Evolutionary conservation across 2,888 invertebrate species (phyloP), one percentile per base, ranked within the genome.

Genomic region (Nomada fucata): DNA sequence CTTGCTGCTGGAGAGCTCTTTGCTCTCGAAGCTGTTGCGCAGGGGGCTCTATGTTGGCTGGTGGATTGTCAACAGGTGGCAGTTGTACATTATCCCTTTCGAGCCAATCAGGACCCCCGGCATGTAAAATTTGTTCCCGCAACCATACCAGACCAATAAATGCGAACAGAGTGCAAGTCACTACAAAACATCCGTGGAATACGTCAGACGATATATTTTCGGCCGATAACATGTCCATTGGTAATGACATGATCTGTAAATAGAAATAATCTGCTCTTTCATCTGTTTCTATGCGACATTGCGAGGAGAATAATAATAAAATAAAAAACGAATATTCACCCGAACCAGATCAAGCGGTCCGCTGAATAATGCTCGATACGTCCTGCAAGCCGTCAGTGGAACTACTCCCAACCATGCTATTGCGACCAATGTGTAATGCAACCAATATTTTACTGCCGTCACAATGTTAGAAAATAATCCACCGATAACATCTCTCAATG

Each of bases 61-160:
- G 94, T 2, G 94, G 94, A 65, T 95, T 94, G 11, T 94, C 94
- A 9, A 95, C 94, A 4, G 95, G 93, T 59, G 95, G 95, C 44
- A 92, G 76, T 68, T 91, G 92, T 44, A 91, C 90, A 83, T 95
- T 95, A 84, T 97, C 97, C 82, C 97, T 95, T 92, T 97, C 98
- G 91, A 99, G 95, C 99, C 99, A 99, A 91, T 99, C 99, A 0
- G 99, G 99, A 0, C 98, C 99, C 44, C 99, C 99, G 0, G 99
- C 99, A 92, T 99, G 98, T 90, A 99, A 95, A 81, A 99, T 99
- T 94, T 99, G 99, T 94, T 99, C 99, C 86, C 99, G 94, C 67
- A 99, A 94, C 99, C 99, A 99, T 5, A 99, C 98, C 64, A 99
- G 94, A 9, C 99, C 98, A 90, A 99, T 99, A 92, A 99, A 99